Evolutionary conservation across 2,113 vertebrate species (phyloP), one percentile per base, ranked within the genome.

Genomic region (Erythrocercus mccallii): DNA sequence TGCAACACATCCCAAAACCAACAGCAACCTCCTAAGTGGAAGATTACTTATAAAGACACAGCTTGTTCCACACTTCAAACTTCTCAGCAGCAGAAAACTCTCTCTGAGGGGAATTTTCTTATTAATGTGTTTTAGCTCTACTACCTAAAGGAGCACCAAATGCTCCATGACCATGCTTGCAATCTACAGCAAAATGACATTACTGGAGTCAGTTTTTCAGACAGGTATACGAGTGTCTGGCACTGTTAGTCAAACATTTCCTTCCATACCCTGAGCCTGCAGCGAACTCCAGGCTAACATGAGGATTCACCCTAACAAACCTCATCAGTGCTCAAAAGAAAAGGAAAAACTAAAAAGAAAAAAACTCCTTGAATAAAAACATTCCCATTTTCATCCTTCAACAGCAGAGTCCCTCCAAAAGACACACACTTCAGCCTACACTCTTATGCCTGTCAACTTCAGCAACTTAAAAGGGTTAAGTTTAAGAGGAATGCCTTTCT

Each of bases 401-500:
- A 6, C 17, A 66, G 15, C 33, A 61, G 23, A 66, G 17, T 42
- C 15, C 31, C 16, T 77, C 18, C 37, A 15, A 45, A 76, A 73
- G 10, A 80, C 9, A 28, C 28, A 18, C 37, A 35, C 30, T 65
- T 73, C 64, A 61, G 27, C 73, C 33, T 38, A n/a, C 83, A 23
- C 18, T 38, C 28, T 38, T 15, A 38, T 9, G 54, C 23, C n/a
- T 47, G 47, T 28, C 15, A 16, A 45, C 47, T 78, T 79, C 78
- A 90, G 66, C 87, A 93, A 17, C 33, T 79, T 88, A 92, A 91
- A 94, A 97, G 97, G 94, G 97, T 98, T 98, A 98, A 98, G 86
- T 44, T 88, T 85, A 85, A 96, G 91, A 93, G 45, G 91, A 88
- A 60, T 5, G 16, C 78, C 92, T 88, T 94, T 77, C 84, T 84